Evolutionary conservation across 2,888 invertebrate genomes (phyloP), one percentile per base, ranked within the genome.

Genomic region (Eucera pruinosa): DNA sequence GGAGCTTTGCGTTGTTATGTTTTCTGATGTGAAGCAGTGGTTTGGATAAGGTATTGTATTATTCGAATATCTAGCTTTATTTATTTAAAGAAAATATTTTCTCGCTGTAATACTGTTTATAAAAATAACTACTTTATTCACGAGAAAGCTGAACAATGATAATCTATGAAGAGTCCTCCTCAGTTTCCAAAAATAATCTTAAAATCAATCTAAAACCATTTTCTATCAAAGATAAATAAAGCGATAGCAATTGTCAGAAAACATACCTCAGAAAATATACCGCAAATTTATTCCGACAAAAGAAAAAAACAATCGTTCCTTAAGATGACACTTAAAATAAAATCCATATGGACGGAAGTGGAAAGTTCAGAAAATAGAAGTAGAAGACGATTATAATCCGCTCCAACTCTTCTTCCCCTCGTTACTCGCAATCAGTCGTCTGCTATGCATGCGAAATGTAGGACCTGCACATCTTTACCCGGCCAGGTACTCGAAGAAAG

Each of bases 361-460:
- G 18, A 1, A 7, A 57, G 36, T 5, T 30, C 9, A 15, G 18
- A 36, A 64, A 39, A 54, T 45, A 20, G 30, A 50, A 33, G 43
- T 45, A 33, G 52, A 69, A 52, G n/a, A 33, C 30, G 23, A 43
- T 25, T 13, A 15, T 0, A 11, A 25, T 23, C 39, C n/a, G 30
- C 23, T 25, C 30, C 18, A 20, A 25, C 30, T 30, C 27, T 20
- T 18, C 30, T 45, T 48, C 43, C 45, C 23, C 23, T 45, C 55
- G 20, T 70, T 48, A 39, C 70, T 70, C 48, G 41, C 47, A 47
- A 64, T 55, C 64, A 33, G n/a, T 68, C 41, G 54, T 1, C 33
- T 11, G 36, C 30, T 33, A 48, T 55, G 48, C 71, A 48, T 18
- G 54, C 55, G 41, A 60, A 39, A 55, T 27, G n/a, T n/a, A n/a